Evolutionary conservation across 2,113 vertebrate genomes (phyloP).

Genomic region (Synchiropus splendidus): DNA sequence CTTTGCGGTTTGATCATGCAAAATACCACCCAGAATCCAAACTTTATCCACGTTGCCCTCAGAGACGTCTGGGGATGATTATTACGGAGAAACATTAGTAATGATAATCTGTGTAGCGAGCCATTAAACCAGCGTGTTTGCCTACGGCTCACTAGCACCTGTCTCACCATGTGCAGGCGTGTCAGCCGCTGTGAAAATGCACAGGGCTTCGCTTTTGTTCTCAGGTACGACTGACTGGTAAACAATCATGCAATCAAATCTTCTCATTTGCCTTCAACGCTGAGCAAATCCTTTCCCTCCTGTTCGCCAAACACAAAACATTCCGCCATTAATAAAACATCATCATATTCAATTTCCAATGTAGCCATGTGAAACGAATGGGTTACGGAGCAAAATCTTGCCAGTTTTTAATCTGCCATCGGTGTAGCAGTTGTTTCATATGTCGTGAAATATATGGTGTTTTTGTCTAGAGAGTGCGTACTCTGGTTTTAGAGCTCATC

Average conservation of each 20-base stretch:
- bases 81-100: neutral
- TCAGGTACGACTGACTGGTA: neutral
- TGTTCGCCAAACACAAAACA: conserved; percentile 12
- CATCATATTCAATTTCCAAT: conserved; percentile 3
- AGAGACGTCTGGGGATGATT: no score
- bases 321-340: conserved; percentile 17
- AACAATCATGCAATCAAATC: conserved; percentile 14
- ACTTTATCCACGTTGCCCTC: no score
- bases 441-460: conserved; percentile 9
- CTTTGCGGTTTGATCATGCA: no score
- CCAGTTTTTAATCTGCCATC: conserved; percentile 12
- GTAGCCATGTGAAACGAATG: conserved; percentile 5
- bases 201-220: neutral
- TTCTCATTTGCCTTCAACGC: conserved; percentile 15
- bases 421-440: conserved; percentile 12
- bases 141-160: conserved; percentile 6
- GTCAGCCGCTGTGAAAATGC: conserved; percentile 1
- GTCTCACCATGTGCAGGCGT: conserved; percentile 4
- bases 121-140: conserved; percentile 7
- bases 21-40: no score
- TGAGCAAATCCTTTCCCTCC: conserved; percentile 15
- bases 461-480: neutral
- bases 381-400: neutral
- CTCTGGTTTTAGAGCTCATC: neutral
- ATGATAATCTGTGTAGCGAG: neutral